phyloP scores from a whole-genome alignment of 2,113 vertebrate species.

The Elephas maximus region DNA sequence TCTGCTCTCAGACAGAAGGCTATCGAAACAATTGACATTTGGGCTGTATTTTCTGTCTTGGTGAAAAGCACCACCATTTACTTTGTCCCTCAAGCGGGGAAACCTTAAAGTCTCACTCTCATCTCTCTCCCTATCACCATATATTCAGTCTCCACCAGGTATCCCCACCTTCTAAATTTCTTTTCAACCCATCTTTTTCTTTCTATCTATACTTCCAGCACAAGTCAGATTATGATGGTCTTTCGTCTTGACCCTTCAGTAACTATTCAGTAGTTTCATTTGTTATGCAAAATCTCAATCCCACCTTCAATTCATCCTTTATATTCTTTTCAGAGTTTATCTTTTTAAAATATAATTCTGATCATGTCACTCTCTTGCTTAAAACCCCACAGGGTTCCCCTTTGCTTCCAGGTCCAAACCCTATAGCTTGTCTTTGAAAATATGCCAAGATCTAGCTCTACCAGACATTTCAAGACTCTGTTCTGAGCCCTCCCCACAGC shows the following conservation, averaged over 20 bases:
- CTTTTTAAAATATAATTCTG: slow-evolving; percentile 5
- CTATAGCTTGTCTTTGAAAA: background rate
- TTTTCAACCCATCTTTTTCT: background rate
- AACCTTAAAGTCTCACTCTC: background rate
- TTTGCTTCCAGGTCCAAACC: background rate
- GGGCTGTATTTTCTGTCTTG: background rate
- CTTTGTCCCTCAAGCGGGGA: background rate
- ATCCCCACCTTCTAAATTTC: background rate
- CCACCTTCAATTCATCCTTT: background rate
- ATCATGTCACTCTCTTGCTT: background rate
- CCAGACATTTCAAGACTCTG: background rate
- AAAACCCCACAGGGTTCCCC: background rate
- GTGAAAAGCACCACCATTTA: background rate
- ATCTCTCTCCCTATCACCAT: background rate
- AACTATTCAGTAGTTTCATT: background rate
- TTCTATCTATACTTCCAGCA: background rate
- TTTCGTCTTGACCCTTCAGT: background rate
- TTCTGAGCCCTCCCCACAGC: background rate
- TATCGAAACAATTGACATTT: background rate
- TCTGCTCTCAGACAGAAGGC: background rate
- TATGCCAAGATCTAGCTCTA: background rate
- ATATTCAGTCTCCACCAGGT: background rate
- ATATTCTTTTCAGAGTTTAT: background rate
- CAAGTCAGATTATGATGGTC: background rate
- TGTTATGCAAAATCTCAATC: background rate